phyloP scores from a whole-genome alignment of 2,797 vertebrate species.

The Diglossa cyanea region DNA sequence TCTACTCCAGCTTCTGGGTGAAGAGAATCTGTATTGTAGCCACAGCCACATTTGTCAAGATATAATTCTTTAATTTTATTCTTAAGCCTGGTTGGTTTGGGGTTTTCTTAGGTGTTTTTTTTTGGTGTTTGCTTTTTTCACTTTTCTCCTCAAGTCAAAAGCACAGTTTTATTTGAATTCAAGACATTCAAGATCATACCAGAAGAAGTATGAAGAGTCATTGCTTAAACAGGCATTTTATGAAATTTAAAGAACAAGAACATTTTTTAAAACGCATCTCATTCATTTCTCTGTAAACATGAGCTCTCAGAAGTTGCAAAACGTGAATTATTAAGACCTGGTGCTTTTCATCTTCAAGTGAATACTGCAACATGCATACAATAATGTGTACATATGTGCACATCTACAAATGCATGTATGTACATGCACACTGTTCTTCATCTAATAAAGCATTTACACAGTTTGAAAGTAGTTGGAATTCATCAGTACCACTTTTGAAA shows the following conservation, averaged over 20 bases:
- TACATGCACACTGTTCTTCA: neutral
- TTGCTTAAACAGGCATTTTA: neutral
- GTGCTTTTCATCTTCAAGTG: neutral
- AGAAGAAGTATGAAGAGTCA: neutral
- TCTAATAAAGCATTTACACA: neutral
- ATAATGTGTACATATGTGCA: neutral
- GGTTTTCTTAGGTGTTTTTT: neutral
- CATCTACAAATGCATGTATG: neutral
- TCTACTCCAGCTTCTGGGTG: neutral
- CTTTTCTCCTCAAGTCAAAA: neutral
- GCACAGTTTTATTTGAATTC: neutral
- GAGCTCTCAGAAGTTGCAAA: neutral
- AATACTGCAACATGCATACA: neutral
- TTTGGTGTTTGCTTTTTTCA: neutral
- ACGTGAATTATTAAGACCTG: neutral
- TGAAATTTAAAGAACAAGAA: neutral
- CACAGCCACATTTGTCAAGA: neutral
- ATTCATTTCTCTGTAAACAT: neutral
- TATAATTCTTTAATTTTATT: neutral
- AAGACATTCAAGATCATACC: neutral
- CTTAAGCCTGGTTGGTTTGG: neutral
- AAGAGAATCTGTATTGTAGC: neutral
- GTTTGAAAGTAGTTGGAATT: conserved; percentile 6
- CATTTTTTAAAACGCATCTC: neutral
- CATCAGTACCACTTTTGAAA: neutral